phyloP scores from a whole-genome alignment of 2,113 vertebrate species.

The Platichthys flesus region DNA sequence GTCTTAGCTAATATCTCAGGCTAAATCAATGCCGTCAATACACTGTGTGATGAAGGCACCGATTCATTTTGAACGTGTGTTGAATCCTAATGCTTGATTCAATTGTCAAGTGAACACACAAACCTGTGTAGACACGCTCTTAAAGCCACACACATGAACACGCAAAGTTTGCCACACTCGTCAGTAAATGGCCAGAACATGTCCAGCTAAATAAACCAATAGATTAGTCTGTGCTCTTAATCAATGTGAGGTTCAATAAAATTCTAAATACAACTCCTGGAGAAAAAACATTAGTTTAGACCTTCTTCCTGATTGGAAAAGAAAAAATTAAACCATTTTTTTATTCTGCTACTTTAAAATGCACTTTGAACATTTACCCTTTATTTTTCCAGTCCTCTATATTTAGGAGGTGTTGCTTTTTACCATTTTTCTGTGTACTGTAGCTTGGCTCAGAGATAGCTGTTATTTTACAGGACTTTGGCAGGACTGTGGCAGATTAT shows the following conservation, averaged over 20 bases:
- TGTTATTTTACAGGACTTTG: not conserved
- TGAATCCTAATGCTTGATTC: slow-evolving; percentile 39
- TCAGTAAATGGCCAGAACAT: not conserved
- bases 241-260: not conserved
- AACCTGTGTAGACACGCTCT: not conserved
- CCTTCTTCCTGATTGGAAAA: too few species aligned
- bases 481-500: not conserved
- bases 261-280: not conserved
- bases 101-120: slow-evolving; percentile 25
- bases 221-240: not conserved
- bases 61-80: slow-evolving; percentile 42
- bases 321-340: too few species aligned
- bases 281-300: not conserved
- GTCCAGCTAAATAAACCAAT: not conserved
- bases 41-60: slow-evolving; percentile 33
- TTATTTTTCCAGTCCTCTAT: too few species aligned
- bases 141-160: not conserved
- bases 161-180: not conserved
- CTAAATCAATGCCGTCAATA: slow-evolving; percentile 51
- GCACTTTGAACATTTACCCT: too few species aligned
- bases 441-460: not conserved
- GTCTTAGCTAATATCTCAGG: slow-evolving; percentile 38
- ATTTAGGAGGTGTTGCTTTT: too few species aligned
- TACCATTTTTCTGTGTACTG: too few species aligned
- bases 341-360: not conserved